phyloP scores from a whole-genome alignment of 2,797 vertebrate species.

The Coilia nasus region DNA sequence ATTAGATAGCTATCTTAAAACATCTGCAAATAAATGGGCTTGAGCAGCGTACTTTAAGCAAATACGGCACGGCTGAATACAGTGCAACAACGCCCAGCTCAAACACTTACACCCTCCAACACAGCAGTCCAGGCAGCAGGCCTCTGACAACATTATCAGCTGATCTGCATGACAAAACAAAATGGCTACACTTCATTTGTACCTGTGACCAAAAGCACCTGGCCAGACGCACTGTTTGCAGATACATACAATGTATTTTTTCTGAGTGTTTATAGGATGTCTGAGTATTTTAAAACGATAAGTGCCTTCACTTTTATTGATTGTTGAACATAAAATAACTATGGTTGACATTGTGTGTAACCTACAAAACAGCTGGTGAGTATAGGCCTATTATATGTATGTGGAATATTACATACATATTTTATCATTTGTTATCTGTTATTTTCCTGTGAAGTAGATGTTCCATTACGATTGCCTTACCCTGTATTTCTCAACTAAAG shows the following conservation, averaged over 20 bases:
- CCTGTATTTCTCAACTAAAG: no score
- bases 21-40: slow-evolving; percentile 36
- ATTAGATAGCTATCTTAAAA: slow-evolving; percentile 52
- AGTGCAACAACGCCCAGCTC: slow-evolving; percentile 32
- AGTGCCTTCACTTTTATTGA: no score
- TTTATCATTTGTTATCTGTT: no score
- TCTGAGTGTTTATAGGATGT: no score
- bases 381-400: no score
- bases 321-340: no score
- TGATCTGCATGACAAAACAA: slow-evolving; percentile 13
- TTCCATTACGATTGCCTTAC: no score
- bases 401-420: no score
- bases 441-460: no score
- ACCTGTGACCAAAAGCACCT: neutral
- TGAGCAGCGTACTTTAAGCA: slow-evolving; percentile 27
- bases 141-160: neutral
- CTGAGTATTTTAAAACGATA: no score
- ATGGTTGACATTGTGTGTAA: no score
- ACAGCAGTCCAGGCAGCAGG: neutral
- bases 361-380: no score
- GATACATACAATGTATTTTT: neutral
- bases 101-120: slow-evolving; percentile 34
- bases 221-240: neutral
- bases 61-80: slow-evolving; percentile 36
- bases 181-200: neutral